Conservation (phyloP, 2,113 vertebrate species). For the Tragulus kanchil region DNA sequence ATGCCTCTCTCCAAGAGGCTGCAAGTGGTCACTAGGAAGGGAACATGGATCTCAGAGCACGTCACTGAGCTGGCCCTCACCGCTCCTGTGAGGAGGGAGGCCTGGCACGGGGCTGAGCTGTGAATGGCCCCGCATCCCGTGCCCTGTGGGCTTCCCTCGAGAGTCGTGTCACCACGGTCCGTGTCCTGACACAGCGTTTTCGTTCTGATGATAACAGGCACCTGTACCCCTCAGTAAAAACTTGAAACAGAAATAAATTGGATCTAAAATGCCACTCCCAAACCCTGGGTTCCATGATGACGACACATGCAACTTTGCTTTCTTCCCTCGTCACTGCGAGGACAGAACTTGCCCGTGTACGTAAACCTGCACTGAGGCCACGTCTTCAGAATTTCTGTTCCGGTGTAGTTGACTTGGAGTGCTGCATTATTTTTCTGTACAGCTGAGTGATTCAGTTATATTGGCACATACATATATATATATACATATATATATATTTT, state of each 20-base stretch:
- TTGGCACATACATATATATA: too few relatives aligned
- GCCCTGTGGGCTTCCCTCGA: neutral
- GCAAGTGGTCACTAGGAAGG: neutral
- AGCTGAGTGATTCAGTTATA: neutral
- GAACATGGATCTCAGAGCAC: neutral
- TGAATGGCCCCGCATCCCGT: fast-evolving
- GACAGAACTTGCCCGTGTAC: too few relatives aligned
- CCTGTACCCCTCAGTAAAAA: neutral
- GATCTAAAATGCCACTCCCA: neutral
- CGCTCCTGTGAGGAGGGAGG: neutral
- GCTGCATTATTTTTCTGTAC: neutral
- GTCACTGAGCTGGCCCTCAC: neutral
- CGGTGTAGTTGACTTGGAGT: neutral
- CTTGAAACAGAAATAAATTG: neutral
- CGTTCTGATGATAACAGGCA: neutral
- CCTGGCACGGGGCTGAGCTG: neutral
- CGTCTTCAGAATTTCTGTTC: neutral
- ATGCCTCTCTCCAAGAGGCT: neutral
- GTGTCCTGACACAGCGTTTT: neutral
- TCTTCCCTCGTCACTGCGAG: too few relatives aligned
- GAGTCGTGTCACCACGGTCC: neutral
- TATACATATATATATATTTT: neutral
- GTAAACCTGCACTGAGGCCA: too few relatives aligned
- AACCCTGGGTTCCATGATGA: neutral
- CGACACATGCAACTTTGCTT: neutral